A percentile compares a stretch with the other conserved stretches of the same genome.
Evolutionary conservation across 2,888 invertebrate species (phyloP).

Genomic region (Dyspetes luteomarginatus): DNA sequence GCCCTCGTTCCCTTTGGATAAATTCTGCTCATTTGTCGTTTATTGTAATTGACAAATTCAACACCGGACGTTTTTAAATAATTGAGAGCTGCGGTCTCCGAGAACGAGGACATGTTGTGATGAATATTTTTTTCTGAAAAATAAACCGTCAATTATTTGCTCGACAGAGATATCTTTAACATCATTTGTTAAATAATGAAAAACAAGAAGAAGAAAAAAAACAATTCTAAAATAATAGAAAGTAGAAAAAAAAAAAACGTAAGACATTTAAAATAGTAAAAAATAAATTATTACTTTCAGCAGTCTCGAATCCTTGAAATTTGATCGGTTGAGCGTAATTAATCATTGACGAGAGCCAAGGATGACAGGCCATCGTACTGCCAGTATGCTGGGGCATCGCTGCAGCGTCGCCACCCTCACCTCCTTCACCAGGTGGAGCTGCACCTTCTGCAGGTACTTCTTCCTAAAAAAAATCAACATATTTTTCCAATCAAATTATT

Average conservation of each 20-base stretch:
- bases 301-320: slow-evolving; percentile 88
- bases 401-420: slow-evolving; percentile 80
- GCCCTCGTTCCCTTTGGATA: slow-evolving; percentile 89
- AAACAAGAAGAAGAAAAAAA: not conserved
- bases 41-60: slow-evolving; percentile 90
- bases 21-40: slow-evolving; percentile 89
- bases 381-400: slow-evolving; percentile 85
- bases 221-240: too few relatives aligned
- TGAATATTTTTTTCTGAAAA: slow-evolving; percentile 86
- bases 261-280: too few relatives aligned
- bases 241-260: too few relatives aligned
- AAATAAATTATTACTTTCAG: slow-evolving; percentile 86
- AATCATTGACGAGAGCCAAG: slow-evolving; percentile 88
- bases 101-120: slow-evolving; percentile 89
- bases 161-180: slow-evolving; percentile 46
- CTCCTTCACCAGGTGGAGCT: slow-evolving; percentile 86
- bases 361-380: slow-evolving; percentile 88
- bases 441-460: slow-evolving; percentile 72
- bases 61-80: slow-evolving; percentile 87
- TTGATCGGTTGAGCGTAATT: slow-evolving; percentile 90
- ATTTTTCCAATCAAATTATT: not conserved
- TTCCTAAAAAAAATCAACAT: slow-evolving; percentile 59
- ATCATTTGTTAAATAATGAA: not conserved
- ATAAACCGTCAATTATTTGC: not conserved
- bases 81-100: slow-evolving; percentile 87